A percentile compares a stretch with the other conserved stretches of the same genome.
Evolutionary conservation across 2,888 invertebrate species (phyloP).

Genomic region (Drosophila greeni): DNA sequence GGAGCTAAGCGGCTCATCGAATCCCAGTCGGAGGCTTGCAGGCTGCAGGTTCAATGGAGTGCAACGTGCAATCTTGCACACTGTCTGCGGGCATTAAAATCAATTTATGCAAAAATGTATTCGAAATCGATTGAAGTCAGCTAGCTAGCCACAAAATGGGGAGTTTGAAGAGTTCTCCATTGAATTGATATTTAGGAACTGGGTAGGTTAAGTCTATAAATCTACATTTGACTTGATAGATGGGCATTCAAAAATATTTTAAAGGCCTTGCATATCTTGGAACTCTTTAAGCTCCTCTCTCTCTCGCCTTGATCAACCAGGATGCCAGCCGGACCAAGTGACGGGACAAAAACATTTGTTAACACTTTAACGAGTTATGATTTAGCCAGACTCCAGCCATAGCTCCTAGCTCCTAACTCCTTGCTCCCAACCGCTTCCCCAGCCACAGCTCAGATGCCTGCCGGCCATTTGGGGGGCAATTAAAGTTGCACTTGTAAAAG

Average conservation of each 20-base stretch:
- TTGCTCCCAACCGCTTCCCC: conserved; percentile 1
- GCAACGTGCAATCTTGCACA: conserved; percentile 22
- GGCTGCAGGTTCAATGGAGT: conserved; percentile 13
- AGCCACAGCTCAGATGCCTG: conserved; percentile 10
- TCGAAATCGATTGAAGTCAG: conserved; percentile 26
- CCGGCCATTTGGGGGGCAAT: conserved; percentile 49
- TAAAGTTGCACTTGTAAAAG: conserved; percentile 53
- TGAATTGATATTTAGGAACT: too few relatives aligned
- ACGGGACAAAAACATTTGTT: conserved; percentile 73
- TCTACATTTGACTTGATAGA: too few relatives aligned
- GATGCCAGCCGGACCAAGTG: conserved; percentile 40
- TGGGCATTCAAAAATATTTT: neutral
- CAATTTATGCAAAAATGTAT: conserved; percentile 36
- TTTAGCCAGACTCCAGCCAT: conserved; percentile 36
- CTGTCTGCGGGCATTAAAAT: conserved; percentile 36
- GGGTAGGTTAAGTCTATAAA: neutral
- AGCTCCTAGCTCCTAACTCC: conserved; percentile 12
- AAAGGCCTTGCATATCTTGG: neutral
- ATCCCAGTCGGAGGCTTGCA: conserved; percentile 4
- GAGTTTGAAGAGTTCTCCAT: neutral
- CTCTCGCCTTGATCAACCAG: conserved; percentile 14
- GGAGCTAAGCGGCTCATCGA: conserved; percentile 14
- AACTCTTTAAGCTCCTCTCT: neutral
- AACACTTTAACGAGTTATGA: conserved; percentile 76
- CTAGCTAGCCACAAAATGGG: conserved; percentile 14